Conservation (phyloP, 2,113 vertebrate species). For the Melanerpes aurifrons region DNA sequence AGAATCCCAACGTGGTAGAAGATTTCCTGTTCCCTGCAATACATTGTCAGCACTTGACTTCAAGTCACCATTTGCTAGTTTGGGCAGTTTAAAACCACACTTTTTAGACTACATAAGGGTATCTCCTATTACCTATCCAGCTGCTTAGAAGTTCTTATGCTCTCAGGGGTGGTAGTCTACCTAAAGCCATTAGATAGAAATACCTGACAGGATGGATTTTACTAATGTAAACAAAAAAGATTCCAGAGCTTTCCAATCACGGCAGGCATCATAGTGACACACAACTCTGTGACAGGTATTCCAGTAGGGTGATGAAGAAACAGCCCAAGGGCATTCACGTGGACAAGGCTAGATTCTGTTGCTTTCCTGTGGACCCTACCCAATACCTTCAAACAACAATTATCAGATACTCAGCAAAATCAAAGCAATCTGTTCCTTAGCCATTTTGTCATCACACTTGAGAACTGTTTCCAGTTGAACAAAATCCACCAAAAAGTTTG, state of each 20-base stretch:
- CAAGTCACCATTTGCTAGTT: not conserved
- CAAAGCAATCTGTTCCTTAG: not conserved
- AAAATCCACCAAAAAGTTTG: not conserved
- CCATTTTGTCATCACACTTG: not conserved
- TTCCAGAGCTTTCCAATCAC: fast-evolving
- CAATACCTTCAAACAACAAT: not conserved
- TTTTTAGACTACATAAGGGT: not conserved
- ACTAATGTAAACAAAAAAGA: not conserved
- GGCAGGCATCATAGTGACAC: not conserved
- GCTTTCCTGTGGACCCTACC: not conserved
- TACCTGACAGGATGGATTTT: not conserved
- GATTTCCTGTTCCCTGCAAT: not conserved
- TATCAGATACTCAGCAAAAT: not conserved
- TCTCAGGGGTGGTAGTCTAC: not conserved
- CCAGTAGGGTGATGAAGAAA: not conserved
- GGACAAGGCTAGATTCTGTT: not conserved
- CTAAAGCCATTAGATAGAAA: not conserved
- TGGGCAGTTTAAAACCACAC: not conserved
- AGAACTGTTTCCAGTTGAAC: not conserved
- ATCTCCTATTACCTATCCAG: not conserved
- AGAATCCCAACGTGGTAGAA: too few species aligned
- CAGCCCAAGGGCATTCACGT: not conserved
- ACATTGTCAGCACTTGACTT: not conserved
- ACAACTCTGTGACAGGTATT: not conserved
- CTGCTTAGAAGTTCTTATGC: not conserved